Percentiles rank a stretch among this genome's conserved stretches.
Evolutionary conservation across 1,140 invertebrate species (phyloP).

Genomic region (Leptopilina clavipes): DNA sequence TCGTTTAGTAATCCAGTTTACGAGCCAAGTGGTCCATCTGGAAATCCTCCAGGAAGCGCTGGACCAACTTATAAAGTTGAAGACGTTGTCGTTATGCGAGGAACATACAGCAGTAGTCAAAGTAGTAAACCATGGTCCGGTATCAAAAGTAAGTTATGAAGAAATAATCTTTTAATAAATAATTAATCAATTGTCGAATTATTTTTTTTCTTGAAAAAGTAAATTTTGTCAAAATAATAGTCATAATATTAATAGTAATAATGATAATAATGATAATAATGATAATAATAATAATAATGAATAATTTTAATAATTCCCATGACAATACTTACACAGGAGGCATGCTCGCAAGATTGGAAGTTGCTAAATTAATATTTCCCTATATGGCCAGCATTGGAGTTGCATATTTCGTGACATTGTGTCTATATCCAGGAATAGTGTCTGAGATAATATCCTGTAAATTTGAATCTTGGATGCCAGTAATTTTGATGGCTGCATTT

Average conservation of each 20-base stretch:
- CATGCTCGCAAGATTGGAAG: conserved; percentile 81
- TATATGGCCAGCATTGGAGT: conserved; percentile 91
- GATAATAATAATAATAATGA: conserved; percentile 17
- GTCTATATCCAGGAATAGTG: conserved; percentile 91
- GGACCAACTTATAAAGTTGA: conserved; percentile 86
- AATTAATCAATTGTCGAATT: no score
- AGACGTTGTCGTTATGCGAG: conserved; percentile 83
- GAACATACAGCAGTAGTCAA: conserved; percentile 73
- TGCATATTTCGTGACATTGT: conserved; percentile 91
- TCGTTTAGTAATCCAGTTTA: conserved; percentile 89
- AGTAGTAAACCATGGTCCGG: conserved; percentile 76
- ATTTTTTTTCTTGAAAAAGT: no score
- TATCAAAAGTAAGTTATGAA: conserved; percentile 77
- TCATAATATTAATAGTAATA: no score
- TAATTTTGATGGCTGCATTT: conserved; percentile 91
- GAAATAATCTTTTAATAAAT: not conserved
- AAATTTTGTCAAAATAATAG: no score
- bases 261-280: no score
- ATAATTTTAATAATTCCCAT: no score
- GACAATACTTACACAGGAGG: no score
- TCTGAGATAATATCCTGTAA: conserved; percentile 90
- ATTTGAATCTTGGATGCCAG: conserved; percentile 91
- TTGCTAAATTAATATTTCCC: conserved; percentile 87
- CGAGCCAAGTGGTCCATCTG: conserved; percentile 77
- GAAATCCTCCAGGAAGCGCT: conserved; percentile 75